Evolutionary conservation across 2,797 vertebrate species (phyloP), one percentile per base, ranked within the genome.

Genomic region (Arvicola amphibius): DNA sequence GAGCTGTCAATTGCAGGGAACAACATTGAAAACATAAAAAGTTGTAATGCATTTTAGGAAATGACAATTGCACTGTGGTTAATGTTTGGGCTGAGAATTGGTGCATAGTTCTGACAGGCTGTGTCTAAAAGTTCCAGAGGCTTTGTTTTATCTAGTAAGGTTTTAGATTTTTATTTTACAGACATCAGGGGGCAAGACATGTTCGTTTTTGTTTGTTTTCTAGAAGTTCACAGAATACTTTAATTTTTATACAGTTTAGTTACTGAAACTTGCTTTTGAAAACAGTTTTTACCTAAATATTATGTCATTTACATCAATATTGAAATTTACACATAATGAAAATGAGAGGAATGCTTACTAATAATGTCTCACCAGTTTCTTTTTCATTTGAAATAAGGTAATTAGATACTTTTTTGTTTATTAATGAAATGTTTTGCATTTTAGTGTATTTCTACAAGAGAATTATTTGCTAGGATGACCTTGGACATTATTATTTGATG

Each of bases 161-260:
- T 7, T 94, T 88, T 67, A 90, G 73, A 77, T 92, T 95, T 96
- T 93, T 93, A 94, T 90, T 97, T n/a, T 96, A 9, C 67, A 93
- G 51, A 23, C 13, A 77, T 94, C 88, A 94, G 48, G 61, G 14
- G 37, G 1, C 27, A 88, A 83, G 25, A 96, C 43, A 43, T 88
- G 6, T 27, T 71, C 53, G 59, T 12, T 48, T 12, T 48, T 53
- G 61, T 88, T 12, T 67, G 40, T 83, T 92, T 92, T 34, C 9
- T 87, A 94, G 61, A 91, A 84, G 46, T 93, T 90, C 53, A 90
- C 59, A 81, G 27, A 77, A 65, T 92, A 19, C 71, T 53, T 88
- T 95, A 83, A 63, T 91, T 87, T 83, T 96, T 76, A 77, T 46
- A 78, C n/a, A 94, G 17, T 76, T 83, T 92, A 97, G 83, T 96